These are phyloP conservation scores for Cossypha niveicapilla DNA, from an alignment of 2,797 vertebrate species.

Conservation along the genomic window DNA sequence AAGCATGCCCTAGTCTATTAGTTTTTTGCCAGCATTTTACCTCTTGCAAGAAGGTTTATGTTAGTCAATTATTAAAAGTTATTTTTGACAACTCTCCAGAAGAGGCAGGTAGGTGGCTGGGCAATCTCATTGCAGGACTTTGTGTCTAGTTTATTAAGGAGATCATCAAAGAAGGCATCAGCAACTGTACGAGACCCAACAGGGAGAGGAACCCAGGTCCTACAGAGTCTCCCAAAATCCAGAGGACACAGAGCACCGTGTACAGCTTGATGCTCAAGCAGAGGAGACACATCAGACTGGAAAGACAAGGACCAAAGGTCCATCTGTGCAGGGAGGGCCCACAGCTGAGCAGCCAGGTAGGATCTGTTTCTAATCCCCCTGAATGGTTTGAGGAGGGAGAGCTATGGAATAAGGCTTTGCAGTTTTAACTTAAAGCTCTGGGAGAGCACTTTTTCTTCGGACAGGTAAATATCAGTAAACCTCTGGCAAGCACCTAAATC, in stretches of 20 bases:
- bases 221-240: background rate
- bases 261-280: background rate
- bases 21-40: background rate
- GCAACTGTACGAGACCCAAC: fast-evolving
- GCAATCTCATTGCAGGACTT: background rate
- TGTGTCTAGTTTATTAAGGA: background rate
- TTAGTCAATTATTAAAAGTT: background rate
- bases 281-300: fast-evolving
- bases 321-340: background rate
- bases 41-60: background rate
- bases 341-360: background rate
- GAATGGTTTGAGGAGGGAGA: background rate
- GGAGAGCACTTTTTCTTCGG: background rate
- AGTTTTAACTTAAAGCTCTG: background rate
- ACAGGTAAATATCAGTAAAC: background rate
- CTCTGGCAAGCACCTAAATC: background rate
- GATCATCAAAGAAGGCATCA: background rate
- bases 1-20: fast-evolving
- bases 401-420: background rate
- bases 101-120: background rate
- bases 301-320: background rate
- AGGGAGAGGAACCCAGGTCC: background rate
- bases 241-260: background rate
- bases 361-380: background rate
- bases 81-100: background rate